Evolutionary conservation across 1,140 invertebrate species (phyloP).

Genomic region (Drosophila sturtevanti): DNA sequence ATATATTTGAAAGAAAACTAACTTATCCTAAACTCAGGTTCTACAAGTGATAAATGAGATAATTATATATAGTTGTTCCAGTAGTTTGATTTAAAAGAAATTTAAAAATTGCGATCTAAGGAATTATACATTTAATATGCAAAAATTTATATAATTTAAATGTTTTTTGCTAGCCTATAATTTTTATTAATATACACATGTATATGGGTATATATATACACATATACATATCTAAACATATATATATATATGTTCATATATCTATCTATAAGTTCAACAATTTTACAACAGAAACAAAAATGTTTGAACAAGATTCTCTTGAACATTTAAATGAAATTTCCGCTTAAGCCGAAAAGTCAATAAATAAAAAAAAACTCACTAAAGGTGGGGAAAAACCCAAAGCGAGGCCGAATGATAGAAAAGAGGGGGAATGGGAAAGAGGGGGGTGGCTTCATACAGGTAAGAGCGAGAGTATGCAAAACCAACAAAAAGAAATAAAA

Average conservation of each 20-base stretch:
- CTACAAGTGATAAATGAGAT: too few relatives aligned
- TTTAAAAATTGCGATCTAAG: too few relatives aligned
- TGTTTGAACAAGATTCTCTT: constrained; percentile 3
- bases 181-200: too few relatives aligned
- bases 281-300: neutral
- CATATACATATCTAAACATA: neutral
- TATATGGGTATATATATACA: neutral
- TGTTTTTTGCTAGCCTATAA: too few relatives aligned
- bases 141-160: too few relatives aligned
- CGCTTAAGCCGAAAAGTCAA: constrained; percentile 56
- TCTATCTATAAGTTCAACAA: neutral
- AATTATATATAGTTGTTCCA: too few relatives aligned
- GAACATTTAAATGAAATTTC: constrained; percentile 62
- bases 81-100: too few relatives aligned
- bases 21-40: too few relatives aligned
- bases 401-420: neutral
- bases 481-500: constrained; percentile 22
- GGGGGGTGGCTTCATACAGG: neutral
- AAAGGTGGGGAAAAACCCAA: neutral
- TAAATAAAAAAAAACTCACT: constrained; percentile 4
- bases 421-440: neutral
- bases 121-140: too few relatives aligned
- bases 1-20: too few relatives aligned
- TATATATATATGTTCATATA: neutral
- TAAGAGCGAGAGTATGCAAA: neutral